phyloP scores from a whole-genome alignment of 2,888 invertebrate genomes.

The Nemotelus nigrinus region DNA sequence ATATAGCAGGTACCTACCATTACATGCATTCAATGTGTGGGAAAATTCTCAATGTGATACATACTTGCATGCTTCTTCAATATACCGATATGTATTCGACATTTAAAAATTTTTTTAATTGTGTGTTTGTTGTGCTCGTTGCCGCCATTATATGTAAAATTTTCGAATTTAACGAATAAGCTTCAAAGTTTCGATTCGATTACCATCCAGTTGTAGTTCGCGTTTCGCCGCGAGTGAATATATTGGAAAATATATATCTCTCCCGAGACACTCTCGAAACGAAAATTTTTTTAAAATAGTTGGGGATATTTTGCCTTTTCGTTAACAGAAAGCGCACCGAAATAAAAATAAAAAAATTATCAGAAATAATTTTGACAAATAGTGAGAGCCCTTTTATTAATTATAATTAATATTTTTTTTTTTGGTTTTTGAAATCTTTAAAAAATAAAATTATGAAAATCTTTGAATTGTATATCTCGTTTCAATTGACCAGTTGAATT shows the following conservation, averaged over 20 bases:
- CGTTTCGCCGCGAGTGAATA: conserved; percentile 54
- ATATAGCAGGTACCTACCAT: too few species aligned
- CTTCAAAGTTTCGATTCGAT: conserved; percentile 48
- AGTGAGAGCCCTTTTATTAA: conserved; percentile 8
- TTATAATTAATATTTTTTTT: conserved; percentile 4
- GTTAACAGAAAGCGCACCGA: conserved; percentile 27
- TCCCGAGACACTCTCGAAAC: conserved; percentile 45
- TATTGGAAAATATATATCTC: conserved; percentile 43
- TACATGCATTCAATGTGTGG: too few species aligned
- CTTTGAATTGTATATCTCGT: too few species aligned
- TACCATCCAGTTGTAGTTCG: conserved; percentile 53
- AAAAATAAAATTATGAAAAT: not conserved
- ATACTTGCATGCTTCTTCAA: too few species aligned
- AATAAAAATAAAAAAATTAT: conserved; percentile 27
- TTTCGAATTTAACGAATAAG: conserved; percentile 36
- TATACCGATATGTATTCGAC: too few species aligned
- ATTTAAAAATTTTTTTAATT: conserved; percentile 5
- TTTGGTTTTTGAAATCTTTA: not conserved
- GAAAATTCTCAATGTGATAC: too few species aligned
- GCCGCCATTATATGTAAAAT: conserved; percentile 11
- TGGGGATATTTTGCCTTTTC: conserved; percentile 30
- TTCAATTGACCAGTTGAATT: too few species aligned
- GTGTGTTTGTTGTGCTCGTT: conserved; percentile 7
- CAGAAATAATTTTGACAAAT: conserved; percentile 30
- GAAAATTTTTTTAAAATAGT: conserved; percentile 25